A percentile compares a stretch with the other conserved stretches of the same genome.
Evolutionary conservation across 1,140 invertebrate genomes (phyloP).

Genomic region (Drosophila micromelanica): DNA sequence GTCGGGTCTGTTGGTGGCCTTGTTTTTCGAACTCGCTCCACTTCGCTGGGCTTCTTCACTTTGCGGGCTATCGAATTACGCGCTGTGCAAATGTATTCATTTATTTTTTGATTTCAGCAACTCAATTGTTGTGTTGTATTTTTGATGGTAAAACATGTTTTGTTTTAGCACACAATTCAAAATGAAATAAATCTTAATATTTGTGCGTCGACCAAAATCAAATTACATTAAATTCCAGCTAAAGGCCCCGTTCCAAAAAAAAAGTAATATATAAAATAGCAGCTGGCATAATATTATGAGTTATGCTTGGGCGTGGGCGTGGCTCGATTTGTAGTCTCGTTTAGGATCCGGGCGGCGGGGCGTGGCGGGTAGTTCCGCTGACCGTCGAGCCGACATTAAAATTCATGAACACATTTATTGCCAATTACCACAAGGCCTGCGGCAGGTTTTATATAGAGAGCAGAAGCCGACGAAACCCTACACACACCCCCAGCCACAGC

Average conservation of each 20-base stretch:
- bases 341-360: not conserved
- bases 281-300: slow-evolving; percentile 79
- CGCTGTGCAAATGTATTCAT: slow-evolving; percentile 34
- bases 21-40: slow-evolving; percentile 5
- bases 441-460: slow-evolving; percentile 65
- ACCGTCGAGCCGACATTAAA: slow-evolving; percentile 71
- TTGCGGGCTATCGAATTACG: slow-evolving; percentile 25
- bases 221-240: slow-evolving; percentile 70
- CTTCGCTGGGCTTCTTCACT: slow-evolving; percentile 4
- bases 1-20: slow-evolving; percentile 8
- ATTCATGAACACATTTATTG: slow-evolving; percentile 83
- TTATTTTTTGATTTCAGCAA: slow-evolving; percentile 44
- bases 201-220: slow-evolving; percentile 61
- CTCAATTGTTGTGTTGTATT: slow-evolving; percentile 67
- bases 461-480: slow-evolving; percentile 17
- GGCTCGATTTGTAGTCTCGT: slow-evolving; percentile 26
- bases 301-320: slow-evolving; percentile 44
- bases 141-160: slow-evolving; percentile 46
- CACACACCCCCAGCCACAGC: slow-evolving; percentile 17
- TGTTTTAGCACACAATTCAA: slow-evolving; percentile 54
- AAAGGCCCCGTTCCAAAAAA: slow-evolving; percentile 25
- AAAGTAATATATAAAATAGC: slow-evolving; percentile 37
- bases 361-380: slow-evolving; percentile 31
- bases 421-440: slow-evolving; percentile 73
- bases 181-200: slow-evolving; percentile 81